phyloP scores from a whole-genome alignment of 2,888 invertebrate genomes.

The Nomada fabriciana region DNA sequence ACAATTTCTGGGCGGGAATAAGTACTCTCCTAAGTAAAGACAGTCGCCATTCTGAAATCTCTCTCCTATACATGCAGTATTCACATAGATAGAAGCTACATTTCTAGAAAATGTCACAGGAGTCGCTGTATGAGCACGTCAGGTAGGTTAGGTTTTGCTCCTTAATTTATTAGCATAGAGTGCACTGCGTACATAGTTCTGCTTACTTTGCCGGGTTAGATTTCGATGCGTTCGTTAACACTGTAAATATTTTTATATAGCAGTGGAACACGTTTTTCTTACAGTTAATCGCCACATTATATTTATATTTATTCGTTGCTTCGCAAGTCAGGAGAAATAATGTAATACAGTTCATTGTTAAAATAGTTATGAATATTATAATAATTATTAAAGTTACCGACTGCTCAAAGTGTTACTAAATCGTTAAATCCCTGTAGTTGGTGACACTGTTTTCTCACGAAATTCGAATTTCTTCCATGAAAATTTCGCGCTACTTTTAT shows the following conservation, averaged over 20 bases:
- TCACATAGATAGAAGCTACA: conserved; percentile 63
- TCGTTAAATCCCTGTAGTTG: background rate
- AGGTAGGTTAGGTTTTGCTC: conserved; percentile 43
- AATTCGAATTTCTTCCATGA: background rate
- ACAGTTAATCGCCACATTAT: background rate
- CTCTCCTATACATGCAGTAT: conserved; percentile 60
- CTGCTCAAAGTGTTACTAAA: background rate
- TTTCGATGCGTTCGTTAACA: background rate
- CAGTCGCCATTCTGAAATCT: conserved; percentile 82
- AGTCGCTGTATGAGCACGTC: conserved; percentile 45
- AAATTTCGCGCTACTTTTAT: background rate
- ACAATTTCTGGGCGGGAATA: conserved; percentile 76
- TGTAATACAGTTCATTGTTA: background rate
- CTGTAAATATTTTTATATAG: background rate
- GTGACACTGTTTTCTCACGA: background rate
- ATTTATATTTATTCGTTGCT: background rate
- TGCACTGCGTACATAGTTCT: background rate
- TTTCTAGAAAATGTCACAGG: conserved; percentile 51
- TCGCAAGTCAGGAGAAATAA: background rate
- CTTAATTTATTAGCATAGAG: conserved; percentile 15
- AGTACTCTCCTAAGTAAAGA: conserved; percentile 79
- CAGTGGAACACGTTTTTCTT: background rate
- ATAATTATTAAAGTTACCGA: background rate
- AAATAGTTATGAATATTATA: background rate
- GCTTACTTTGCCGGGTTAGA: background rate